Evolutionary conservation across 30 jellyfish, hydroid and myxozoan species (phyloP).

Genomic region (Aurelia sp.): DNA sequence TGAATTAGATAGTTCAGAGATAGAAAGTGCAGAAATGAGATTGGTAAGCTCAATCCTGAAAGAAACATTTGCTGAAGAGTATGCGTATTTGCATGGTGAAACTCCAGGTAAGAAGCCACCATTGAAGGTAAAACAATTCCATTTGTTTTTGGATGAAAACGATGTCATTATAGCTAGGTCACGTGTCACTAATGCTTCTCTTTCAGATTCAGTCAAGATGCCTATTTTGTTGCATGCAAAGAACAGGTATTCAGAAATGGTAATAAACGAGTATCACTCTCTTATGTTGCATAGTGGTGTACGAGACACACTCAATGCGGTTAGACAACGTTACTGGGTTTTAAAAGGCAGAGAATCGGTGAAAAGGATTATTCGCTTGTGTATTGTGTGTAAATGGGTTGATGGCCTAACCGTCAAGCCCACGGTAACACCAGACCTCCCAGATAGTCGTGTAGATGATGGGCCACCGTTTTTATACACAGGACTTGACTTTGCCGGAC

Average conservation of each 20-base stretch:
- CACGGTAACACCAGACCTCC: slow-evolving; percentile 14
- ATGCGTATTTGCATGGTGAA: not conserved
- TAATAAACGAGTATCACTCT: slow-evolving; percentile 1
- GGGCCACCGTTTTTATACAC: slow-evolving; percentile 19
- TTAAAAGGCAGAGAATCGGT: slow-evolving; percentile 15
- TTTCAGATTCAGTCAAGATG: not conserved
- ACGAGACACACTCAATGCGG: slow-evolving; percentile 14
- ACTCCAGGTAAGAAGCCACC: slow-evolving; percentile 26
- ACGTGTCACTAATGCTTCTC: slow-evolving; percentile 13
- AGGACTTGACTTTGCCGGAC: slow-evolving; percentile 61
- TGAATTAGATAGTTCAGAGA: slow-evolving; percentile 10
- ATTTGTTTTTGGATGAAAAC: slow-evolving; percentile 27
- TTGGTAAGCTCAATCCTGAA: slow-evolving; percentile 22
- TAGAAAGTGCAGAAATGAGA: slow-evolving; percentile 15
- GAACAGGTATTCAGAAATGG: slow-evolving; percentile 16
- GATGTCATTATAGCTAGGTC: slow-evolving; percentile 2
- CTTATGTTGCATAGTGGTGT: slow-evolving; percentile 18
- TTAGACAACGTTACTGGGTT: slow-evolving; percentile 29
- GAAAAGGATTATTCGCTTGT: slow-evolving; percentile 1
- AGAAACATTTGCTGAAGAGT: slow-evolving; percentile 30
- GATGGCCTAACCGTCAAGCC: slow-evolving; percentile 14
- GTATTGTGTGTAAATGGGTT: slow-evolving; percentile 31
- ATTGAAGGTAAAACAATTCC: slow-evolving; percentile 16
- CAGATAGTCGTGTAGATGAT: slow-evolving; percentile 16
- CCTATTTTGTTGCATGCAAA: slow-evolving; percentile 20